phyloP scores from a whole-genome alignment of 1,140 invertebrate species.

The Drosophila pandora region DNA sequence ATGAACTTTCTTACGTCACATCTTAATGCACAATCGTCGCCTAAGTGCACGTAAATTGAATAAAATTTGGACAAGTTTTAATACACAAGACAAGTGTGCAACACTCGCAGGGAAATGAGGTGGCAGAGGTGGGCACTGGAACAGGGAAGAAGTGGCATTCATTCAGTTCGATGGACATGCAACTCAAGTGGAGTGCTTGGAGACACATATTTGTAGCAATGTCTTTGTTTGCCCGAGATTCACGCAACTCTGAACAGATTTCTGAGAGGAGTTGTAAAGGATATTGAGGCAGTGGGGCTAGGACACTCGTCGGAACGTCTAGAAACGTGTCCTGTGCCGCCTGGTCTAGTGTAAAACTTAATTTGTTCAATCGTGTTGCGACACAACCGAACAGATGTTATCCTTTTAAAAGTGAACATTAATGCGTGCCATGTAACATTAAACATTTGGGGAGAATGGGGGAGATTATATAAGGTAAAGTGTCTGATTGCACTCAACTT shows the following conservation, averaged over 20 bases:
- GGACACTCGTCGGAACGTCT: conserved; percentile 38
- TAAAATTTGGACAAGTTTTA: conserved; percentile 82
- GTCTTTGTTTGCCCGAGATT: conserved; percentile 60
- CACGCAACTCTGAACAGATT: conserved; percentile 72
- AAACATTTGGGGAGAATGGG: no score
- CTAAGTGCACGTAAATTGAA: conserved; percentile 81
- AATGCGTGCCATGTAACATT: conserved; percentile 16
- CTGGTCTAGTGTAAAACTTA: conserved; percentile 49
- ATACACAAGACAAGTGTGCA: conserved; percentile 70
- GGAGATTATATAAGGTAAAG: no score
- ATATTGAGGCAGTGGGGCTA: conserved; percentile 6
- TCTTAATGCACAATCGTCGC: conserved; percentile 81
- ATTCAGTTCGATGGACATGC: conserved; percentile 53
- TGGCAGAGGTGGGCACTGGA: background rate
- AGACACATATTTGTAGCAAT: conserved; percentile 34
- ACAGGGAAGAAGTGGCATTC: conserved; percentile 22
- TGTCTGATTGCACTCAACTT: no score
- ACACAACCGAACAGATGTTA: conserved; percentile 72
- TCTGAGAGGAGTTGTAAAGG: conserved; percentile 52
- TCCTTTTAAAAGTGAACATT: conserved; percentile 67
- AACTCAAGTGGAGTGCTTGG: conserved; percentile 40
- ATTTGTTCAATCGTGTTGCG: conserved; percentile 69
- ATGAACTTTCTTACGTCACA: conserved; percentile 62
- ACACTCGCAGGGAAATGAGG: conserved; percentile 18
- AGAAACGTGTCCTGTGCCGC: conserved; percentile 29